These are phyloP conservation scores for Trissolcus brochymenae DNA, from an alignment of 2,888 invertebrate genomes.

Conservation along the genomic window DNA sequence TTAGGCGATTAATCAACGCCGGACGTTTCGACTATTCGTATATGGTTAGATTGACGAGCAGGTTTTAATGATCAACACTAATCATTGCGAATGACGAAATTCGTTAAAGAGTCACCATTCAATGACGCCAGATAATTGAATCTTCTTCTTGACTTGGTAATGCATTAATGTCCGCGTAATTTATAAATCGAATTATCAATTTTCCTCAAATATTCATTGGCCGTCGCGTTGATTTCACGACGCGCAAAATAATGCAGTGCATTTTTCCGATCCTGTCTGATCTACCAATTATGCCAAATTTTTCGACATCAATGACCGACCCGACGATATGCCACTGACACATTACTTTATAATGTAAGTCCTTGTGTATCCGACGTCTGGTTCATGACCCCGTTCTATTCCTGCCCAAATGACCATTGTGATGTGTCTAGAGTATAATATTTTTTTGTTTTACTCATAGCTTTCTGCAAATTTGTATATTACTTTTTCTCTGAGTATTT, in stretches of 20 bases:
- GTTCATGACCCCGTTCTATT: constrained; percentile 69
- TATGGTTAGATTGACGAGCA: constrained; percentile 13
- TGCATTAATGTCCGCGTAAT: constrained; percentile 41
- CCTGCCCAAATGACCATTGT: constrained; percentile 64
- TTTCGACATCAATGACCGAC: constrained; percentile 53
- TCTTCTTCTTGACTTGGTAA: constrained; percentile 55
- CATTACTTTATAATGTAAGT: constrained; percentile 53
- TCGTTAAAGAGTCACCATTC: constrained; percentile 35
- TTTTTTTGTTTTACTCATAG: constrained; percentile 10
- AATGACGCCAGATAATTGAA: constrained; percentile 48
- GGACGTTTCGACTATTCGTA: not conserved
- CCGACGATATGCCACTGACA: constrained; percentile 22
- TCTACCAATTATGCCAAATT: constrained; percentile 51
- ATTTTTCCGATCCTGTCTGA: constrained; percentile 33
- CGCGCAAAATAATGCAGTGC: constrained; percentile 27
- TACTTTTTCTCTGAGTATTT: constrained; percentile 12
- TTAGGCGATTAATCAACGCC: constrained; percentile 13
- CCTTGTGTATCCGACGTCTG: constrained; percentile 61
- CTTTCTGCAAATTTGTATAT: constrained; percentile 9
- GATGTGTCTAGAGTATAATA: constrained; percentile 50
- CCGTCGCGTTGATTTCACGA: constrained; percentile 28
- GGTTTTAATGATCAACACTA: constrained; percentile 41
- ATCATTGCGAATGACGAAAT: constrained; percentile 37
- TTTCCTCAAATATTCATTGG: constrained; percentile 48
- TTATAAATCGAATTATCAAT: constrained; percentile 42